phyloP scores from a whole-genome alignment of 1,140 invertebrate genomes.

The Ceratitis capitata region DNA sequence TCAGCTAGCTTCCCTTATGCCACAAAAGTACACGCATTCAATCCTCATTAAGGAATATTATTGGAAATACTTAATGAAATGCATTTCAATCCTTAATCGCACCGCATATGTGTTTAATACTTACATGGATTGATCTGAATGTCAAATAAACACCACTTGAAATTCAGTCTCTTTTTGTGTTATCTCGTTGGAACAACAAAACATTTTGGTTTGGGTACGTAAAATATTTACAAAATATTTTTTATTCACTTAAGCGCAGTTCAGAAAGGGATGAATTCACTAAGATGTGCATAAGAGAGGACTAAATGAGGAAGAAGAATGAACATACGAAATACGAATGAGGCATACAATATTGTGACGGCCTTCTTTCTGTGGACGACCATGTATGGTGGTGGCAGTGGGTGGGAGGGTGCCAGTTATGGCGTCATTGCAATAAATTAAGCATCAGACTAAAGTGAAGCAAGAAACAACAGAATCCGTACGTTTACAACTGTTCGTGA shows the following conservation, averaged over 20 bases:
- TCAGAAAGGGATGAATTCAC: neutral
- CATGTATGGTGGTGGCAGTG: neutral
- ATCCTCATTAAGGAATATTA: too few species aligned
- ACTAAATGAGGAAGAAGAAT: neutral
- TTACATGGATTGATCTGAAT: neutral
- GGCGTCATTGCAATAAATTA: neutral
- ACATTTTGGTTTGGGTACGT: neutral
- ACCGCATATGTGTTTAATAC: neutral
- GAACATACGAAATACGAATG: neutral
- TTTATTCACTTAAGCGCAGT: neutral
- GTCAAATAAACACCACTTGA: neutral
- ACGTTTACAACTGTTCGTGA: neutral
- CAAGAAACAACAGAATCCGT: neutral
- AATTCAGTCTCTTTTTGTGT: neutral
- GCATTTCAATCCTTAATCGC: neutral
- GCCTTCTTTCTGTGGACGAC: neutral
- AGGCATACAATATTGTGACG: neutral
- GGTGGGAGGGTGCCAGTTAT: neutral
- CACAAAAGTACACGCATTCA: too few species aligned
- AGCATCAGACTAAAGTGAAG: neutral
- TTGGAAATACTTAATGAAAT: neutral
- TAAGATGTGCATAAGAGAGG: neutral
- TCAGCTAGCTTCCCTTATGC: too few species aligned
- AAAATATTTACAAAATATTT: conserved; percentile 22
- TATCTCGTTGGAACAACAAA: neutral